Percentiles rank a stretch among this genome's conserved stretches.
Conservation (phyloP, 2,888 invertebrate species). For the Eumacrocentrus americanus region DNA sequence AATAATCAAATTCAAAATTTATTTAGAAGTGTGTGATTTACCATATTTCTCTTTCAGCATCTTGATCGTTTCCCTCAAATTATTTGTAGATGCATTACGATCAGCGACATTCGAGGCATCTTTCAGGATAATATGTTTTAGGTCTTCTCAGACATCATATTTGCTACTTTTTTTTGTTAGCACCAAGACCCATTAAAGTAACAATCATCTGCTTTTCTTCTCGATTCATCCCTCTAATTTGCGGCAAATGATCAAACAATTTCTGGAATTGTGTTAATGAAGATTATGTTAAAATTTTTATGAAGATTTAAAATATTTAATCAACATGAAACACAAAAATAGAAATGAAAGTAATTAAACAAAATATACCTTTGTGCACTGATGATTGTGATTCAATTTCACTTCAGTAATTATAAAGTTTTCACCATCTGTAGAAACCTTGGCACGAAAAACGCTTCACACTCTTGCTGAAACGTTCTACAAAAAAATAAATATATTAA, state of each 20-base stretch:
- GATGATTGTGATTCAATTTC: constrained; percentile 25
- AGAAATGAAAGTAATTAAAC: no score
- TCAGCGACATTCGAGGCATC: neutral
- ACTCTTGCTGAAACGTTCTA: constrained; percentile 26
- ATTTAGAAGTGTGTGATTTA: neutral
- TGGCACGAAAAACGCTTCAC: constrained; percentile 18
- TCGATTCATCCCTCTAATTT: constrained; percentile 5
- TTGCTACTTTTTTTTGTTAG: neutral
- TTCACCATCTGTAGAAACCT: constrained; percentile 14
- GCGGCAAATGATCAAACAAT: constrained; percentile 24
- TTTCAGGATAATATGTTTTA: neutral
- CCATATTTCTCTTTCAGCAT: constrained; percentile 19
- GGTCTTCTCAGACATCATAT: neutral
- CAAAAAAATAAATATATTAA: constrained; percentile 1
- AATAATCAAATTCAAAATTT: neutral
- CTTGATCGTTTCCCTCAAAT: constrained; percentile 13
- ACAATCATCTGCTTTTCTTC: neutral
- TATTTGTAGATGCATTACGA: constrained; percentile 7
- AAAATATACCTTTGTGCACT: constrained; percentile 13
- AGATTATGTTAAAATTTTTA: neutral
- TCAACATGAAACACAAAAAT: neutral
- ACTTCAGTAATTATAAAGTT: constrained; percentile 5
- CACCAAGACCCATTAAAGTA: neutral
- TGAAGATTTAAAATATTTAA: neutral
- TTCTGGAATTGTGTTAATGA: constrained; percentile 12